These are phyloP conservation scores for Diploscapter pachys DNA, from an alignment of 1,140 invertebrate species.

Conservation along the genomic window DNA sequence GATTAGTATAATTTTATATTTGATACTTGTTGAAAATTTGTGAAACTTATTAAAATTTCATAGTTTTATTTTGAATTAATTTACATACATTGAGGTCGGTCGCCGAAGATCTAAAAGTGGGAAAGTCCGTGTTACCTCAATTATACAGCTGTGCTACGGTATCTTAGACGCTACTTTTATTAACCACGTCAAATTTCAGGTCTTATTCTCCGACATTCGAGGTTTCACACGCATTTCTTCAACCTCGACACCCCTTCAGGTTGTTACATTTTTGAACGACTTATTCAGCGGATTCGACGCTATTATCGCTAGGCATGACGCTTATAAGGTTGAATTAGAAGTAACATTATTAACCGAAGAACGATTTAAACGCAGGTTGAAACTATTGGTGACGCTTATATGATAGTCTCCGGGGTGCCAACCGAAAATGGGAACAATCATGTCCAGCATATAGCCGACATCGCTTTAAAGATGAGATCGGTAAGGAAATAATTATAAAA, in stretches of 20 bases:
- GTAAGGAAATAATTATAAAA: constrained; percentile 19
- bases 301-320: constrained; percentile 59
- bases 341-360: neutral
- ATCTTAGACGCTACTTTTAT: no score
- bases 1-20: no score
- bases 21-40: no score
- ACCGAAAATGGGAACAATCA: constrained; percentile 72
- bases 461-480: constrained; percentile 75
- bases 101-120: constrained; percentile 60
- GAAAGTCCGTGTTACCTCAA: constrained; percentile 59
- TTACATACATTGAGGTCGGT: constrained; percentile 51
- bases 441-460: constrained; percentile 69
- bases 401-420: constrained; percentile 81
- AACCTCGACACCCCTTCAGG: constrained; percentile 56
- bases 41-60: no score
- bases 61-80: no score
- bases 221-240: constrained; percentile 58
- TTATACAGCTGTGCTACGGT: constrained; percentile 59
- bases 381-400: constrained; percentile 87
- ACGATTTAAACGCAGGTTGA: constrained; percentile 68
- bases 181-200: no score
- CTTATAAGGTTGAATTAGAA: constrained; percentile 50
- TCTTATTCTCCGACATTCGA: constrained; percentile 60
- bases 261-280: constrained; percentile 59
- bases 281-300: constrained; percentile 59